phyloP scores from a whole-genome alignment of 2,888 invertebrate genomes.

The Embidobia sp. region DNA sequence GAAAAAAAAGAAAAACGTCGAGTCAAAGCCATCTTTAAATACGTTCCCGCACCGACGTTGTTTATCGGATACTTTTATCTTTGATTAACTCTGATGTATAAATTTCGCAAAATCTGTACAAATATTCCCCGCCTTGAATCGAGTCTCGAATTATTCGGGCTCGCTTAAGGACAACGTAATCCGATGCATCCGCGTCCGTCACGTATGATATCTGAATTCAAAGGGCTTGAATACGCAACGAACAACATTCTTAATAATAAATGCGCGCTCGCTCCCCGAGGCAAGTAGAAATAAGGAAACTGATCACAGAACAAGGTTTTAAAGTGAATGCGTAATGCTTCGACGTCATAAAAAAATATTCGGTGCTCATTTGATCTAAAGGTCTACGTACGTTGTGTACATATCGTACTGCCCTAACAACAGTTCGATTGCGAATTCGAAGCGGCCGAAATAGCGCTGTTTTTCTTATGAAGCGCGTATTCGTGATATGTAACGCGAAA shows the following conservation, averaged over 20 bases:
- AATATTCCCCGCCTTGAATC: too few species aligned
- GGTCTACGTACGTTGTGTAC: too few species aligned
- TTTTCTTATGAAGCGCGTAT: too few species aligned
- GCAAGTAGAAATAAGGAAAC: constrained; percentile 29
- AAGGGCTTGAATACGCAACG: constrained; percentile 43
- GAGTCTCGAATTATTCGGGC: too few species aligned
- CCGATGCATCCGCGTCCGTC: constrained; percentile 9
- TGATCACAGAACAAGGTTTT: constrained; percentile 30
- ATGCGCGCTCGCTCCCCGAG: constrained; percentile 11
- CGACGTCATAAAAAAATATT: constrained; percentile 46
- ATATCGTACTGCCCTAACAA: too few species aligned
- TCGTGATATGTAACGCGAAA: constrained; percentile 13
- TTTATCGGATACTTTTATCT: constrained; percentile 23
- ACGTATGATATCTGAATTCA: constrained; percentile 28
- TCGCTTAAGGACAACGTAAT: too few species aligned
- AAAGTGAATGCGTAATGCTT: constrained; percentile 44
- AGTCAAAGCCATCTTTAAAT: background rate
- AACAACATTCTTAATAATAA: constrained; percentile 51
- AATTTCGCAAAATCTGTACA: constrained; percentile 28
- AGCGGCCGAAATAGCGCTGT: background rate
- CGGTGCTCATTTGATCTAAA: constrained; percentile 32
- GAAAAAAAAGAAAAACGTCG: background rate
- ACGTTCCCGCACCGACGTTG: constrained; percentile 17
- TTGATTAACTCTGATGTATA: constrained; percentile 18
- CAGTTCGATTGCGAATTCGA: constrained; percentile 23